Evolutionary conservation across 2,888 invertebrate species (phyloP).

Genomic region (Dasysyrphus albostriatus): DNA sequence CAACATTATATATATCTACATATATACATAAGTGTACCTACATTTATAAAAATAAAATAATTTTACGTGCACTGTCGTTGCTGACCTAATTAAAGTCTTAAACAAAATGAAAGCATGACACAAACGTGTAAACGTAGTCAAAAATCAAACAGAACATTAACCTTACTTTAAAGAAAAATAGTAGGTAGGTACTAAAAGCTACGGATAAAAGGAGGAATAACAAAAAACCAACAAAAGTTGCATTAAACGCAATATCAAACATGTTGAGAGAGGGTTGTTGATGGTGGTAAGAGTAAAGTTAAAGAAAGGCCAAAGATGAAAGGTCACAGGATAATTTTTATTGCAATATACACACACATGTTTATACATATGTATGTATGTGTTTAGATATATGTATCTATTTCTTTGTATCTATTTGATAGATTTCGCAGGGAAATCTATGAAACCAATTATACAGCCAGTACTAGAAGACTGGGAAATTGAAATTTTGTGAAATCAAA

Average conservation of each 20-base stretch:
- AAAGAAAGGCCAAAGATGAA: conserved; percentile 20
- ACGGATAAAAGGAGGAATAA: conserved; percentile 3
- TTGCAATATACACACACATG: background rate
- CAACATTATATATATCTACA: background rate
- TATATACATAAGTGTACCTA: background rate
- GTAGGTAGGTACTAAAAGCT: background rate
- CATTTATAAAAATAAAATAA: background rate
- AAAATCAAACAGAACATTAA: conserved; percentile 48
- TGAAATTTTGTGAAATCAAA: background rate
- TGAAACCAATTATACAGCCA: background rate
- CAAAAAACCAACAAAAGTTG: conserved; percentile 22
- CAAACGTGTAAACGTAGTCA: conserved; percentile 22
- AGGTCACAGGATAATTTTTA: conserved; percentile 23
- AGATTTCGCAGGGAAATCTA: no score
- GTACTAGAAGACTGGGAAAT: background rate
- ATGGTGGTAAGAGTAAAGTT: background rate
- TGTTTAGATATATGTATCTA: background rate
- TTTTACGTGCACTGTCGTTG: conserved; percentile 21
- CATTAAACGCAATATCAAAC: conserved; percentile 56
- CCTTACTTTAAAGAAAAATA: conserved; percentile 37
- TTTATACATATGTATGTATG: background rate
- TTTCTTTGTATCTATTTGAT: background rate
- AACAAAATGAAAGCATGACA: conserved; percentile 4
- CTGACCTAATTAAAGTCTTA: conserved; percentile 52
- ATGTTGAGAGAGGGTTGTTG: conserved; percentile 52